These are phyloP conservation scores for Crioceris asparagi DNA, from an alignment of 2,888 invertebrate genomes.

Conservation along the genomic window DNA sequence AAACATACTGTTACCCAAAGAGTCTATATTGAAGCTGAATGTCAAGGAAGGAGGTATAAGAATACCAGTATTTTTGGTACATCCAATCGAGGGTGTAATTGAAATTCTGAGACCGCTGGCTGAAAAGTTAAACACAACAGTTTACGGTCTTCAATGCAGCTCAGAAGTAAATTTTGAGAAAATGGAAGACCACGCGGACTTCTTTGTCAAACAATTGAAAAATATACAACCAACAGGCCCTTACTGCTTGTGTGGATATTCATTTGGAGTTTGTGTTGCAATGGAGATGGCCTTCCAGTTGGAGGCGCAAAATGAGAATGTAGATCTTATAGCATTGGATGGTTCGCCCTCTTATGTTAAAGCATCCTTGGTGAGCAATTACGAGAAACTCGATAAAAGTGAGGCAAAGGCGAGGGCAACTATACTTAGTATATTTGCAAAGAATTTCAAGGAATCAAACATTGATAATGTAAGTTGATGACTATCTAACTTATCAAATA, in stretches of 20 bases:
- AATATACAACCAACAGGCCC: conserved; percentile 16
- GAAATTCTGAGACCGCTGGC: conserved; percentile 13
- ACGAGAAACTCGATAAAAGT: conserved; percentile 5
- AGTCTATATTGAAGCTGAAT: conserved; percentile 14
- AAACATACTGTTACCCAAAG: conserved; percentile 10
- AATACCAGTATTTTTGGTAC: conserved; percentile 16
- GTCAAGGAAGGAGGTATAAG: conserved; percentile 2
- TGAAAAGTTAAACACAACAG: conserved; percentile 13
- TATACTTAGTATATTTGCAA: conserved; percentile 9
- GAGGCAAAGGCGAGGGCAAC: conserved; percentile 7
- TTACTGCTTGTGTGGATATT: conserved; percentile 19
- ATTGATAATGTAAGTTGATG: too few species aligned
- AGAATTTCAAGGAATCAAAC: conserved; percentile 9
- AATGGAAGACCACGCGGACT: conserved; percentile 10
- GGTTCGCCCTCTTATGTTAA: conserved; percentile 14
- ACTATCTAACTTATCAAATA: too few species aligned
- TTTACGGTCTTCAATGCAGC: conserved; percentile 17
- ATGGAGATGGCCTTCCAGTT: conserved; percentile 17
- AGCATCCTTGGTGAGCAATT: conserved; percentile 10
- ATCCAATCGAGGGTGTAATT: conserved; percentile 19
- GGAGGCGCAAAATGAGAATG: conserved; percentile 14
- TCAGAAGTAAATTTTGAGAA: conserved; percentile 8
- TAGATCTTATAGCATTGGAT: conserved; percentile 14
- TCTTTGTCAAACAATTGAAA: conserved; percentile 11
- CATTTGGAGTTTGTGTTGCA: conserved; percentile 15